Evolutionary conservation across 1,140 invertebrate genomes (phyloP), one percentile per base, ranked within the genome.

Genomic region (Drosophila setifemur): DNA sequence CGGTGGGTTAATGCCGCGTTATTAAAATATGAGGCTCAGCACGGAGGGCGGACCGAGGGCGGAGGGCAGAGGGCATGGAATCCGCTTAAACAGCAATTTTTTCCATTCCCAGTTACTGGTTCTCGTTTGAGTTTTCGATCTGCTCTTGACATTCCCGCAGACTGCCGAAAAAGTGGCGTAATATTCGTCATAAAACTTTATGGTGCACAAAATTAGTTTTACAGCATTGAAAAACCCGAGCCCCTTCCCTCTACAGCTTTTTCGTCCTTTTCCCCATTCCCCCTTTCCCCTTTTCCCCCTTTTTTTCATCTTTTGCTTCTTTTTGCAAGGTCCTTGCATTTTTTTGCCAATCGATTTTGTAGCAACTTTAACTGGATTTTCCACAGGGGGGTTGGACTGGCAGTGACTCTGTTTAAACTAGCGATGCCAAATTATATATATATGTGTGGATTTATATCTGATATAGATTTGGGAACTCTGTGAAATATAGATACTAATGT

Each of bases 171-270:
- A 85, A 85, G 74, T 79, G 43, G 71, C 64, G 55, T 83, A 83
- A 85, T 83, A 83, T 83, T 83, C 85, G 79, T 72, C 81, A 74
- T 85, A 83, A 85, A 83, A 83, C 49, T 83, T 83, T 83, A 83
- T 83, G 79, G 67, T 74, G 79, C 79, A 83, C 75, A 85, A 83
- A 83, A 83, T 83, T 83, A 83, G 79, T 83, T 83, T 74, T 85
- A 83, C 79, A 74, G 74, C 79, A 79, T 64, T 78, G 81, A 52
- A 60, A 64, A 66, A 48, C 28, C 35, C 45, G 7, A 11, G 11
- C n/a, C 29, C 29, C 14, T 45, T n/a, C 28, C 26, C 8, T 12
- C 18, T 7, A 26, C 11, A 18, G 14, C 12, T 4, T 33, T 11
- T n/a, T n/a, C n/a, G n/a, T n/a, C 31, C 12, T 14, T 7, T 23